Conservation (phyloP, 2,888 invertebrate genomes). For the Ennomos fuscantarius region DNA sequence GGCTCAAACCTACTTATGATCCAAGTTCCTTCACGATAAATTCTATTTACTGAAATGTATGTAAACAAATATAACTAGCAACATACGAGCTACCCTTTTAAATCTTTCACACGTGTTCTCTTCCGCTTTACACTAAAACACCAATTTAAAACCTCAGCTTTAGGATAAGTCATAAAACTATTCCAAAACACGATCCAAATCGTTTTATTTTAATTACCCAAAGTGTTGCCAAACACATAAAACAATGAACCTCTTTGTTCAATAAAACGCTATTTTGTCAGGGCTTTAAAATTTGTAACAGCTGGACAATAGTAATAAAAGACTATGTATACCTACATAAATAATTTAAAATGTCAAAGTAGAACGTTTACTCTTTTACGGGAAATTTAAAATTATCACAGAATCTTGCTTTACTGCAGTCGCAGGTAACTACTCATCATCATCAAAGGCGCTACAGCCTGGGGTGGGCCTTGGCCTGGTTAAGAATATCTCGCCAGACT, state of each 20-base stretch:
- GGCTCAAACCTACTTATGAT: too few relatives aligned
- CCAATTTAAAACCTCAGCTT: slow-evolving; percentile 17
- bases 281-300: neutral
- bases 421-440: too few relatives aligned
- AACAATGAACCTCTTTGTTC: slow-evolving; percentile 22
- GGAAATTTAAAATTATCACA: too few relatives aligned
- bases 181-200: slow-evolving; percentile 27
- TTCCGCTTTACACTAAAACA: slow-evolving; percentile 15
- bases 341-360: too few relatives aligned
- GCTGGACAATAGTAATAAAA: too few relatives aligned
- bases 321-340: too few relatives aligned
- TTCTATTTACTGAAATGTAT: too few relatives aligned
- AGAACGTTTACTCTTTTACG: too few relatives aligned
- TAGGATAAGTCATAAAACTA: slow-evolving; percentile 32
- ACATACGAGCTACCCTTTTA: neutral
- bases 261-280: slow-evolving; percentile 16
- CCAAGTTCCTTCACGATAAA: neutral
- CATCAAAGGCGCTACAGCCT: too few relatives aligned
- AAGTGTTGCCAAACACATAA: slow-evolving; percentile 38
- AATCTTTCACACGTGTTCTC: slow-evolving; percentile 13
- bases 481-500: too few relatives aligned
- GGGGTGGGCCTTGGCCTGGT: too few relatives aligned
- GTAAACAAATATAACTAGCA: neutral
- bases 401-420: too few relatives aligned
- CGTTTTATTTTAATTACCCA: slow-evolving; percentile 36